Evolutionary conservation across 2,888 invertebrate genomes (phyloP), one percentile per base, ranked within the genome.

Genomic region (Drepana falcataria): DNA sequence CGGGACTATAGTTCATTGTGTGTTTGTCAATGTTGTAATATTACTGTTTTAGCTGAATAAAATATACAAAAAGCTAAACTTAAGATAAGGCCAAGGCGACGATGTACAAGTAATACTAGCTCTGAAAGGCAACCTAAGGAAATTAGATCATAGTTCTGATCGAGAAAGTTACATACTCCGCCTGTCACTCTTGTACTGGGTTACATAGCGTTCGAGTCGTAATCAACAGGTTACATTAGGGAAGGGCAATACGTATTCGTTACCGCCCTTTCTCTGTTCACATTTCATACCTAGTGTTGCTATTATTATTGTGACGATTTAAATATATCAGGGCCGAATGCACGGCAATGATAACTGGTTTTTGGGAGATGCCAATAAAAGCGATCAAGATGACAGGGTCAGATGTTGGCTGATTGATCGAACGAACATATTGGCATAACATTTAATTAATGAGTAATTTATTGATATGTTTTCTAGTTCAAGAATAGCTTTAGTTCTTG

Each of bases 221-320:
- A 77, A 79, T 69, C 56, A 64, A 71, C 75, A 71, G 68, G 73
- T 77, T 71, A 59, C 62, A 54, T 73, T 68, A 55, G 73, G 79
- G 75, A 79, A 80, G 71, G 73, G 69, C 69, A 64, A 48, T 54
- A 61, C 65, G 52, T 62, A 71, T 68, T 61, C 63, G 65, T 72
- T 65, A 75, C 54, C 71, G 70, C 76, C 81, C 77, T 81, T 80
- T 79, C 81, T 78, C 79, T 73, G 69, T 65, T 69, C 69, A 55
- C 62, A 54, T 71, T 74, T 65, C 61, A 64, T 61, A 60, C 60
- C 63, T 61, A 61, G 55, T 51, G 40, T 51, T 51, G 5, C 35
- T 9, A 2, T 33, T 34, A 40, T 41, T 7, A 33, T 41, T 34
- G 40, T 51, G 51, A 40, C 51, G 40, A 49, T 44, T 4, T 37